Conservation (phyloP, 1,140 invertebrate species). For the Scaptomyza hsui region DNA sequence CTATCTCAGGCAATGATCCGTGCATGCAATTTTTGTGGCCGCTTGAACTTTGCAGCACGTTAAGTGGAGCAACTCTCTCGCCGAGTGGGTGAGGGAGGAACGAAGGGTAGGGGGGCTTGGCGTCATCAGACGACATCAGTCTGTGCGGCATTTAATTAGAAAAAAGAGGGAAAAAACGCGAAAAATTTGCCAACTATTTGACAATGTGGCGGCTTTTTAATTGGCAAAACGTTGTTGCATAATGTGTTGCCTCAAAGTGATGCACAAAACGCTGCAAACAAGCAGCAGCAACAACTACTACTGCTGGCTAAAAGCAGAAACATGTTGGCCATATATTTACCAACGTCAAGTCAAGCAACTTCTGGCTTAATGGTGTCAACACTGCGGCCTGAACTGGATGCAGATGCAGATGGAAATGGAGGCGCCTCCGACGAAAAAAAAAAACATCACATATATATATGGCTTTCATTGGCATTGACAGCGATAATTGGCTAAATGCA, state of each 20-base stretch:
- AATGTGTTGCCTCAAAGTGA: slow-evolving; percentile 38
- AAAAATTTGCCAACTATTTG: slow-evolving; percentile 53
- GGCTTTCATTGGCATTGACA: slow-evolving; percentile 70
- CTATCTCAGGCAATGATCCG: slow-evolving; percentile 40
- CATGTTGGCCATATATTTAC: slow-evolving; percentile 24
- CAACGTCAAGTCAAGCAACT: background rate
- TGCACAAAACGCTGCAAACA: slow-evolving; percentile 17
- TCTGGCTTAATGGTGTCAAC: slow-evolving; percentile 61
- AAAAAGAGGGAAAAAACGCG: slow-evolving; percentile 1
- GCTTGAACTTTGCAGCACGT: slow-evolving; percentile 30
- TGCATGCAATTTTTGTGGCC: slow-evolving; percentile 48
- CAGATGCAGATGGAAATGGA: background rate
- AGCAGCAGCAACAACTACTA: slow-evolving; percentile 1
- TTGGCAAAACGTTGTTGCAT: slow-evolving; percentile 46
- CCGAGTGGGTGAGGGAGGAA: background rate
- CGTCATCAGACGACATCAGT: slow-evolving; percentile 2
- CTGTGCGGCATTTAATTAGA: slow-evolving; percentile 42
- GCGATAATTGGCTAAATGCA: slow-evolving; percentile 58
- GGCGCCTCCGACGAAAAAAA: slow-evolving; percentile 36
- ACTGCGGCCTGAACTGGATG: slow-evolving; percentile 41
- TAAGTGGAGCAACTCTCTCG: slow-evolving; percentile 22
- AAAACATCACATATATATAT: slow-evolving; percentile 40
- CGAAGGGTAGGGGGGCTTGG: background rate
- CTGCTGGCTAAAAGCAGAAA: slow-evolving; percentile 33
- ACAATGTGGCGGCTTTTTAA: slow-evolving; percentile 57